Conservation (phyloP, 2,888 invertebrate species). For the Pollenia amentaria region DNA sequence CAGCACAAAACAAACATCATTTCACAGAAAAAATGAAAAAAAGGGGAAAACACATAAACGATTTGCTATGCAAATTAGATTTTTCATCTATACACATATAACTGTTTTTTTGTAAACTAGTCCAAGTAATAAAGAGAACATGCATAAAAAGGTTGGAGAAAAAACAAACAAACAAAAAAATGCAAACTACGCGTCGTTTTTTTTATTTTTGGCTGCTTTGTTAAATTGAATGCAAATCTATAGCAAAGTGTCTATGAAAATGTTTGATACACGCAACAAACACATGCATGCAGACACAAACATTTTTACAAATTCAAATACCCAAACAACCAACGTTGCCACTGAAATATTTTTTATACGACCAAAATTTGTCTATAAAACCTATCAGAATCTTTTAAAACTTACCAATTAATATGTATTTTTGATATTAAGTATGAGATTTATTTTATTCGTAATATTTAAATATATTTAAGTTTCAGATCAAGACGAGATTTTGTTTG, state of each 20-base stretch:
- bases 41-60: constrained; percentile 74
- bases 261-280: constrained; percentile 68
- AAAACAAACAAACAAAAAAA: constrained; percentile 16
- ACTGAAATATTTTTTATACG: no score
- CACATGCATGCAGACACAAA: constrained; percentile 24
- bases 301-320: background rate
- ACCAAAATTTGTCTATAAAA: no score
- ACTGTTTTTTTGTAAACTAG: constrained; percentile 56
- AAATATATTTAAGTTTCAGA: no score
- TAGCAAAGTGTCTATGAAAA: constrained; percentile 74
- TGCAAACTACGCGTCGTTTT: constrained; percentile 3
- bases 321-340: background rate
- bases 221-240: constrained; percentile 71
- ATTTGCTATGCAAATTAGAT: constrained; percentile 82
- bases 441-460: no score
- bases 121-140: constrained; percentile 65
- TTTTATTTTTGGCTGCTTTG: constrained; percentile 54
- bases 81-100: constrained; percentile 74
- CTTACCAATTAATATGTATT: no score
- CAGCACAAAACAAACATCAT: constrained; percentile 64
- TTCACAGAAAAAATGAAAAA: constrained; percentile 58
- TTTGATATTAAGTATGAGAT: no score
- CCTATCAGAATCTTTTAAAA: no score
- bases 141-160: constrained; percentile 38
- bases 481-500: no score